Conservation (phyloP, 2,888 invertebrate species). For the Acanthacorydalis orientalis region DNA sequence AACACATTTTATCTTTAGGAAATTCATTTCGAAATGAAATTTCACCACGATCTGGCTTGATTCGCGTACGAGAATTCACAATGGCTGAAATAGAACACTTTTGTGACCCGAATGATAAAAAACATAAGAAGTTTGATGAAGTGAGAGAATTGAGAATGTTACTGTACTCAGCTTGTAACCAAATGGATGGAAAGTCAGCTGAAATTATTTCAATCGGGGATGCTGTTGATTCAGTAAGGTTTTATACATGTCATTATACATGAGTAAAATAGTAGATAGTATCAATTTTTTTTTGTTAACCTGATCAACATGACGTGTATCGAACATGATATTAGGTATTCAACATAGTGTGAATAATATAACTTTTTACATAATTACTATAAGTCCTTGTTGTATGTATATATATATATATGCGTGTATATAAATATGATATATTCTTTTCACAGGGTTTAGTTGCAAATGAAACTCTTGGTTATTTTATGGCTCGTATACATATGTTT, state of each 20-base stretch:
- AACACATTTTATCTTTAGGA: constrained; percentile 24
- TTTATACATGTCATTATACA: not conserved
- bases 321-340: too few species aligned
- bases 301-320: too few species aligned
- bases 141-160: constrained; percentile 60
- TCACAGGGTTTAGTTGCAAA: constrained; percentile 73
- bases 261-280: too few species aligned
- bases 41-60: constrained; percentile 88
- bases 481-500: constrained; percentile 87
- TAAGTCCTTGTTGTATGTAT: too few species aligned
- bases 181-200: constrained; percentile 91
- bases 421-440: not conserved
- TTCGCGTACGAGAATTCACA: constrained; percentile 94
- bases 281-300: too few species aligned
- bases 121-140: constrained; percentile 74
- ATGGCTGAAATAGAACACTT: constrained; percentile 99
- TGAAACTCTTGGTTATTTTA: constrained; percentile 94
- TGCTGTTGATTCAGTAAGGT: constrained; percentile 54
- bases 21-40: constrained; percentile 98
- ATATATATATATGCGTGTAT: not conserved
- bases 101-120: constrained; percentile 79
- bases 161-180: constrained; percentile 89
- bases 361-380: not conserved
- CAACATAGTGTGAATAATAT: too few species aligned
- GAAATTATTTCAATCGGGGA: constrained; percentile 63